Evolutionary conservation across 1,140 invertebrate genomes (phyloP), one percentile per base, ranked within the genome.

Genomic region (Calliphora vicina): DNA sequence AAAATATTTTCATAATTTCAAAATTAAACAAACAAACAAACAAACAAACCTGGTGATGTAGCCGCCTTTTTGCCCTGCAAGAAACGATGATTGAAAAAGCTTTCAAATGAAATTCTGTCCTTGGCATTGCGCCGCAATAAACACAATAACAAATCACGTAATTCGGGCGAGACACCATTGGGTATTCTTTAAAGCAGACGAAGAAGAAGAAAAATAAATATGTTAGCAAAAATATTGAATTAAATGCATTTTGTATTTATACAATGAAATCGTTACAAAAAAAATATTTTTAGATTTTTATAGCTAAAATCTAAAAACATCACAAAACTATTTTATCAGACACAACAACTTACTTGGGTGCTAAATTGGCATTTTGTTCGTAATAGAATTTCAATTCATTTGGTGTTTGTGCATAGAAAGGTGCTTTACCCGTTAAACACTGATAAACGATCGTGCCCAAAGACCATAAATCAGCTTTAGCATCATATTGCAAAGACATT

Each of bases 391-490:
- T 99, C 25, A 99, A 93, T 83, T 98, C 97, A 90, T 99, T 98
- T n/a, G 99, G 99, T 50, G 97, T 99, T 86, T 97, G 96, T 57
- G 99, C 99, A 91, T 98, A 96, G 91, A 99, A 99, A 61, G 99
- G 98, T 74, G 99, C 98, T 91, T 98, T 99, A 71, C 99, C 98
- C 76, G 98, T 99, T 83, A 99, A 93, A 93, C 98, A 99, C 91
- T 99, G 99, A 92, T 98, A 99, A 61, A 99, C 96, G 85, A 99
- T 99, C 9, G 99, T 99, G 76, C 99, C 99, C 84, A 99, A 93
- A 84, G 97, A 99, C 99, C 99, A 99, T 82, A 99, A 92, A 92
- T 99, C 99, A 67, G 99, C 99, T 92, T 99, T 99, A 17, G 98
- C 98, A 92, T 99, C 97, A 91, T 99, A 99, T 89, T 99, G 97